Conservation (phyloP, 1,140 invertebrate genomes). For the Choristoneura fumiferana region DNA sequence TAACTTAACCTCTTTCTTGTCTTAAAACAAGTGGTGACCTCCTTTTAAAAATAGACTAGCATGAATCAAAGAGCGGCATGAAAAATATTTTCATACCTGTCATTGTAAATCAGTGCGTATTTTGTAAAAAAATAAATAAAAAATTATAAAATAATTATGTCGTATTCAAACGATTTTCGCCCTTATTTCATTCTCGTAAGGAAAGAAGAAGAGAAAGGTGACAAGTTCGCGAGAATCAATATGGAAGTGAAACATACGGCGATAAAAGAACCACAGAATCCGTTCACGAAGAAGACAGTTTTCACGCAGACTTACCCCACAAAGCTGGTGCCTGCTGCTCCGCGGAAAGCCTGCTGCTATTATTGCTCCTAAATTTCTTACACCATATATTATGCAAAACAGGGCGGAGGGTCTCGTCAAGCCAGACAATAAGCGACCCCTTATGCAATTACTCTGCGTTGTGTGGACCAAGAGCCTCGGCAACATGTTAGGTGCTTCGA, state of each 20-base stretch:
- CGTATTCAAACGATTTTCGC: constrained; percentile 63
- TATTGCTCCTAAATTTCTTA: constrained; percentile 44
- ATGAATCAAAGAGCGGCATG: too few relatives aligned
- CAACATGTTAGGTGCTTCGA: constrained; percentile 40
- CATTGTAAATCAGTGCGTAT: not conserved
- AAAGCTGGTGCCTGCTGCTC: constrained; percentile 56
- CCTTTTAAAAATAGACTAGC: too few relatives aligned
- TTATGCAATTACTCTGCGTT: constrained; percentile 46
- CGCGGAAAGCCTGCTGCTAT: constrained; percentile 57
- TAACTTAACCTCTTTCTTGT: too few relatives aligned
- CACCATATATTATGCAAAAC: constrained; percentile 34
- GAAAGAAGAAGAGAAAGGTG: constrained; percentile 69
- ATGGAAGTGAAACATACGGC: constrained; percentile 61
- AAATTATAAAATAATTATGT: constrained; percentile 42
- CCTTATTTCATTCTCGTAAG: constrained; percentile 58
- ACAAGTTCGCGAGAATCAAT: constrained; percentile 60
- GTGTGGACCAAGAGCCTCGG: constrained; percentile 43
- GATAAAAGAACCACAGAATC: constrained; percentile 46
- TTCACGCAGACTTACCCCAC: constrained; percentile 65
- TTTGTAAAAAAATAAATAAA: constrained; percentile 14
- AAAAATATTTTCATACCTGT: not conserved
- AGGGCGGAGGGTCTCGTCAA: constrained; percentile 27
- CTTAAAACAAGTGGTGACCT: too few relatives aligned
- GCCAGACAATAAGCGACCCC: constrained; percentile 33
- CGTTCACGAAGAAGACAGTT: constrained; percentile 60